These are phyloP conservation scores for Tetragnatha montana DNA, from an alignment of 2,888 invertebrate species.

Conservation along the genomic window DNA sequence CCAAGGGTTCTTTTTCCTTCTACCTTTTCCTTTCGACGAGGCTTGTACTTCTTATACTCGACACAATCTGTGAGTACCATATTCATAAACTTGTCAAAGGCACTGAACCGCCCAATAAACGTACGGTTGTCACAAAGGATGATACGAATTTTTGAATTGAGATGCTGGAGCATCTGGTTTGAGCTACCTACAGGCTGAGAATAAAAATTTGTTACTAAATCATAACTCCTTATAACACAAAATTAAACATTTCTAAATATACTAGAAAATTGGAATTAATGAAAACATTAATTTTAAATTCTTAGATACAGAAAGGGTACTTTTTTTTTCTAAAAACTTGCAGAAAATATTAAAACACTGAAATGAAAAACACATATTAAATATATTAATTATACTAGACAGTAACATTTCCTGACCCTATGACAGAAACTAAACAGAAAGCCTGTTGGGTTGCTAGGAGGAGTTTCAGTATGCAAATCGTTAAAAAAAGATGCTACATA, in stretches of 20 bases:
- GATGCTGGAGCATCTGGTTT: conserved; percentile 32
- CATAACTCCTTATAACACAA: not conserved
- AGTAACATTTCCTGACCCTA: too few relatives aligned
- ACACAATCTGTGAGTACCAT: conserved; percentile 29
- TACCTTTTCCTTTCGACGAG: not conserved
- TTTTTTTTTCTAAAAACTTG: not conserved
- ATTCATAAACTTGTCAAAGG: conserved; percentile 65
- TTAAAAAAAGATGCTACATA: too few relatives aligned
- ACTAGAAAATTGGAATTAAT: not conserved
- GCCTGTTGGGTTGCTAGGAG: too few relatives aligned
- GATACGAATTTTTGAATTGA: conserved; percentile 46
- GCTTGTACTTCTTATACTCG: conserved; percentile 56
- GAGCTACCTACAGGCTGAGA: conserved; percentile 43
- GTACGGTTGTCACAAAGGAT: conserved; percentile 60
- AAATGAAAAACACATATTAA: too few relatives aligned
- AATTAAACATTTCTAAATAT: not conserved
- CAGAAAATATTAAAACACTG: too few relatives aligned
- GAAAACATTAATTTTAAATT: not conserved
- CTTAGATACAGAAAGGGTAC: not conserved
- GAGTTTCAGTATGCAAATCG: too few relatives aligned
- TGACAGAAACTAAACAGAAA: too few relatives aligned
- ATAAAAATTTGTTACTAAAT: not conserved
- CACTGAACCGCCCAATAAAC: conserved; percentile 47
- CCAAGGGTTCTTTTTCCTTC: conserved; percentile 50
- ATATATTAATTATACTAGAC: too few relatives aligned